These are phyloP conservation scores for Microcebus murinus DNA, from an alignment of 2,113 vertebrate genomes.

Conservation along the genomic window DNA sequence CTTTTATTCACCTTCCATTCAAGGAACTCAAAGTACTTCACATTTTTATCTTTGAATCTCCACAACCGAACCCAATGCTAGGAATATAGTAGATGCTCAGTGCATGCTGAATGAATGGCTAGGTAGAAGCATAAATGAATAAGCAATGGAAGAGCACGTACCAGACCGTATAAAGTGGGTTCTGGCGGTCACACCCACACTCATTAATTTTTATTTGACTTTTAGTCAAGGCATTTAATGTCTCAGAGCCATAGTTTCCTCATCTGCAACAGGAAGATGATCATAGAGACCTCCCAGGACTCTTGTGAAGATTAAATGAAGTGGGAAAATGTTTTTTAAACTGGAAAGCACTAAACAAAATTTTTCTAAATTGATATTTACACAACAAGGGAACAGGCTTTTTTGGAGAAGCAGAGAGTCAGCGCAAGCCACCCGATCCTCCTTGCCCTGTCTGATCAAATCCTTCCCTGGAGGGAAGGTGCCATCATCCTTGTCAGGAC, in stretches of 20 bases:
- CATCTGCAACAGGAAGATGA: neutral
- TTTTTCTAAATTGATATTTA: neutral
- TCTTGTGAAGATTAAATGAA: neutral
- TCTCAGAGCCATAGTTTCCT: neutral
- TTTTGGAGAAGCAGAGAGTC: neutral
- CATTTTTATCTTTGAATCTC: neutral
- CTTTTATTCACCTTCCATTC: neutral
- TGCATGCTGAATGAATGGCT: neutral
- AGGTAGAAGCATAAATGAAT: neutral
- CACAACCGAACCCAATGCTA: neutral
- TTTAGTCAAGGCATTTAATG: neutral
- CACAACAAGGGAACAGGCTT: neutral
- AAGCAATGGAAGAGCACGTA: neutral
- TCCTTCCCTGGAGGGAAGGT: neutral
- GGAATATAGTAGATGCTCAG: neutral
- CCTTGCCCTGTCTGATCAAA: neutral
- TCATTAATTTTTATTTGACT: neutral
- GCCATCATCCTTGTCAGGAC: neutral
- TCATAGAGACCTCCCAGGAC: neutral
- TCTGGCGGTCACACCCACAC: neutral
- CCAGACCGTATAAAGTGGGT: fast-evolving
- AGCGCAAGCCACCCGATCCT: neutral
- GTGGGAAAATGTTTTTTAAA: neutral
- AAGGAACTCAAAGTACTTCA: neutral
- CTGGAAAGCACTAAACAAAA: neutral